Base-by-base conservation (phyloP, 2,888 invertebrate genomes). In the Scelioninae gen. 1 region DNA sequence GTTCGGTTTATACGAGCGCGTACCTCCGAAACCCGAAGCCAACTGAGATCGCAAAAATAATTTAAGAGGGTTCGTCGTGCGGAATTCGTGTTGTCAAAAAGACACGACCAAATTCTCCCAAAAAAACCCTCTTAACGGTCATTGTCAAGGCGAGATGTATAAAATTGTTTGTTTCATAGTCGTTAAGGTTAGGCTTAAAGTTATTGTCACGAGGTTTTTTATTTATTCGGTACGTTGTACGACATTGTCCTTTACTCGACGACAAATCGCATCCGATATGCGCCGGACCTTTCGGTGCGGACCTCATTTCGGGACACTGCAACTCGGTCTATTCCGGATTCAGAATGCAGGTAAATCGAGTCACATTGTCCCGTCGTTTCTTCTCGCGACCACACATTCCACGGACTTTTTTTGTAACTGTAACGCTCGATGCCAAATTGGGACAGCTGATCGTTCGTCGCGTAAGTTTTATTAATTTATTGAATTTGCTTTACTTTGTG, bases 101-200 rank as follows among this genome's bases (percentile, higher is more conserved):
- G n/a, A n/a, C n/a, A n/a, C n/a, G n/a, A n/a, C n/a, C n/a, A n/a
- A n/a, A n/a, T n/a, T n/a, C n/a, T n/a, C n/a, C n/a, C n/a, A n/a
- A n/a, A n/a, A n/a, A n/a, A n/a, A n/a, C n/a, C n/a, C n/a, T n/a
- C n/a, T n/a, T n/a, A n/a, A n/a, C n/a, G n/a, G n/a, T n/a, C n/a
- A n/a, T n/a, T n/a, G 82, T 72, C 74, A 83, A 83, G 78, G 77
- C 85, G 85, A 86, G 86, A 82, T 89, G 89, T 88, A 88, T 87
- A 89, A 88, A 89, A 88, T 87, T 86, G 85, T 88, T 88, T 85
- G 86, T 88, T 88, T 86, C 81, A 72, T 88, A 86, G 87, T 87
- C 85, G 58, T 85, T 88, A 88, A 88, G 88, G 75, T 84, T 85
- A 83, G 83, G 76, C 79, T 62, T 82, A 82, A 82, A 80, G 72